Conservation (phyloP, 64 coral and sea anemone species). For the Porites lutea region DNA sequence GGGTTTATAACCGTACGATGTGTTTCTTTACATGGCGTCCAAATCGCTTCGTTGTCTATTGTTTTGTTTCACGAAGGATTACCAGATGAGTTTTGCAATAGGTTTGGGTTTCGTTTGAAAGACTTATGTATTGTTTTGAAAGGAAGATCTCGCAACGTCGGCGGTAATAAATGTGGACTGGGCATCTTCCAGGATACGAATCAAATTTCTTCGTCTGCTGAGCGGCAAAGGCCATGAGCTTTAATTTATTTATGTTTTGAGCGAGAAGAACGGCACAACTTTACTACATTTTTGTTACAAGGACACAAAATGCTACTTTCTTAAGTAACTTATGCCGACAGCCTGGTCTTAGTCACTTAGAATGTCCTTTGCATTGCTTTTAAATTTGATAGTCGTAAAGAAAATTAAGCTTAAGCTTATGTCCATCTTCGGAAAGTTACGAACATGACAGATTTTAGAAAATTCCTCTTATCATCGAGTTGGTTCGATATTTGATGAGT, state of each 20-base stretch:
- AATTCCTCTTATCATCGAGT: not conserved
- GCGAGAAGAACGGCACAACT: constrained; percentile 10
- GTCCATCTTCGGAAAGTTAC: not conserved
- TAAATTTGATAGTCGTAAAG: not conserved
- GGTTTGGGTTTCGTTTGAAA: constrained; percentile 18
- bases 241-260: constrained; percentile 52
- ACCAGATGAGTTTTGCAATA: constrained; percentile 11
- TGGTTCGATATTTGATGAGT: not conserved
- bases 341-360: not conserved
- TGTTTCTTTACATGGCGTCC: constrained; percentile 39
- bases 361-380: not conserved
- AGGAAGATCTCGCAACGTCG: not conserved
- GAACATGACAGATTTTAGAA: not conserved
- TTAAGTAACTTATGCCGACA: not conserved
- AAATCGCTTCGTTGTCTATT: constrained; percentile 26
- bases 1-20: not conserved
- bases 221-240: constrained; percentile 22
- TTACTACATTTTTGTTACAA: constrained; percentile 42
- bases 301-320: not conserved
- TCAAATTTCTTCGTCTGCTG: constrained; percentile 26
- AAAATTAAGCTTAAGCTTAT: not conserved
- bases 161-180: not conserved
- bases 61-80: constrained; percentile 30
- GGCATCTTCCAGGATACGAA: not conserved
- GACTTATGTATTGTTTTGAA: constrained; percentile 14